Evolutionary conservation across 2,888 invertebrate genomes (phyloP).

Genomic region (Megastigmus dorsalis): DNA sequence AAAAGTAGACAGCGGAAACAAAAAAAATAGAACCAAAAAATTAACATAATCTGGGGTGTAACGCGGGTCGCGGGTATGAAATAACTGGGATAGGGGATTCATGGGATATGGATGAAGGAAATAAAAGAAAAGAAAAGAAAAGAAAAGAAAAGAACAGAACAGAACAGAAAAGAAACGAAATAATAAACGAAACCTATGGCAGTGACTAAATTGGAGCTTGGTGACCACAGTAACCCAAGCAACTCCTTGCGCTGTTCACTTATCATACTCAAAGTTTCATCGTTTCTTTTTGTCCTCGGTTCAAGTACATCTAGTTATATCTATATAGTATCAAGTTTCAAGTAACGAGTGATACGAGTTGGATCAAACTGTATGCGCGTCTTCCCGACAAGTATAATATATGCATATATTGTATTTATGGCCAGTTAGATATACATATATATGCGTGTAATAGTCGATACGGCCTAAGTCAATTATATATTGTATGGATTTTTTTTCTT

Average conservation of each 20-base stretch:
- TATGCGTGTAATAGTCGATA: too few relatives aligned
- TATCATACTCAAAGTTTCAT: conserved; percentile 54
- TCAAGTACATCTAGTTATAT: background rate
- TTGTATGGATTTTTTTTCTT: too few relatives aligned
- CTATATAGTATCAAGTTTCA: conserved; percentile 18
- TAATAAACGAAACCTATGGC: conserved; percentile 57
- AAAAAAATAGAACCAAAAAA: conserved; percentile 45
- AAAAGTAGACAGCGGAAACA: conserved; percentile 38
- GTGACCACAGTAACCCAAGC: conserved; percentile 74
- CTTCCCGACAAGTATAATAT: conserved; percentile 5
- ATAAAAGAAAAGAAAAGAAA: conserved; percentile 13
- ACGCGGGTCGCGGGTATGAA: too few relatives aligned
- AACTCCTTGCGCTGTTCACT: conserved; percentile 67
- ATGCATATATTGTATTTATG: too few relatives aligned
- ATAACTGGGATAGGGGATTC: too few relatives aligned
- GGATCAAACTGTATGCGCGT: background rate
- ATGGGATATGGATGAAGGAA: conserved; percentile 42
- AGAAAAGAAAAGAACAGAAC: too few relatives aligned
- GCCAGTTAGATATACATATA: too few relatives aligned
- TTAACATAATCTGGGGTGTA: too few relatives aligned
- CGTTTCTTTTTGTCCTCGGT: conserved; percentile 39
- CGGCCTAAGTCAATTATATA: too few relatives aligned
- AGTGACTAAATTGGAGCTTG: conserved; percentile 71
- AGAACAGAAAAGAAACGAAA: conserved; percentile 36
- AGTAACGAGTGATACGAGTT: background rate